phyloP scores from a whole-genome alignment of 2,888 invertebrate species.

The Julus scandinavius region DNA sequence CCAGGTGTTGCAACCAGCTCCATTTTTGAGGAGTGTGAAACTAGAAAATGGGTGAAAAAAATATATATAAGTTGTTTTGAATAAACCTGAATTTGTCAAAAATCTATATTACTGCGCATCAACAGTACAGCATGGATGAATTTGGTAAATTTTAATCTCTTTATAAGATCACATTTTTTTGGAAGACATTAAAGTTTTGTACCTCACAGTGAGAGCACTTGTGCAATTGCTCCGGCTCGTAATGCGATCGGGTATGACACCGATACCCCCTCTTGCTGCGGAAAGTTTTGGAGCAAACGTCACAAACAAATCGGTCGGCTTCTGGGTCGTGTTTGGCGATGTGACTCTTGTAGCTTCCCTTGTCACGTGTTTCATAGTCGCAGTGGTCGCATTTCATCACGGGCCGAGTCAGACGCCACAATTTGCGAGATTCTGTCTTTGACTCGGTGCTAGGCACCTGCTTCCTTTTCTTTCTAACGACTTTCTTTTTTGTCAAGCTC shows the following conservation, averaged over 20 bases:
- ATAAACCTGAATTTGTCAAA: too few species aligned
- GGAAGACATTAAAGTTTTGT: too few species aligned
- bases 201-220: conserved; percentile 52
- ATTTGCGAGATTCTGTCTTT: background rate
- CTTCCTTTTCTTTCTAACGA: background rate
- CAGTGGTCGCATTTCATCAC: conserved; percentile 7
- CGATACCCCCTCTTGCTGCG: conserved; percentile 59
- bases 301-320: conserved; percentile 57
- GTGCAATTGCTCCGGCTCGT: conserved; percentile 60
- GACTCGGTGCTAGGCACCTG: background rate
- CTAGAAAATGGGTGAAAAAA: background rate
- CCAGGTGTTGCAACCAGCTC: conserved; percentile 61
- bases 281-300: conserved; percentile 60
- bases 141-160: too few species aligned
- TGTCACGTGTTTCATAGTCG: conserved; percentile 28
- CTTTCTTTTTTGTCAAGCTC: background rate
- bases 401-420: background rate
- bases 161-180: too few species aligned
- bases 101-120: too few species aligned
- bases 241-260: conserved; percentile 55
- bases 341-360: conserved; percentile 48
- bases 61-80: background rate
- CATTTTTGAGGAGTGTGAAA: conserved; percentile 60
- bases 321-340: conserved; percentile 52
- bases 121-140: too few species aligned